Evolutionary conservation across 1,140 invertebrate genomes (phyloP), one percentile per base, ranked within the genome.

Genomic region (Protaetia brevitarsis): DNA sequence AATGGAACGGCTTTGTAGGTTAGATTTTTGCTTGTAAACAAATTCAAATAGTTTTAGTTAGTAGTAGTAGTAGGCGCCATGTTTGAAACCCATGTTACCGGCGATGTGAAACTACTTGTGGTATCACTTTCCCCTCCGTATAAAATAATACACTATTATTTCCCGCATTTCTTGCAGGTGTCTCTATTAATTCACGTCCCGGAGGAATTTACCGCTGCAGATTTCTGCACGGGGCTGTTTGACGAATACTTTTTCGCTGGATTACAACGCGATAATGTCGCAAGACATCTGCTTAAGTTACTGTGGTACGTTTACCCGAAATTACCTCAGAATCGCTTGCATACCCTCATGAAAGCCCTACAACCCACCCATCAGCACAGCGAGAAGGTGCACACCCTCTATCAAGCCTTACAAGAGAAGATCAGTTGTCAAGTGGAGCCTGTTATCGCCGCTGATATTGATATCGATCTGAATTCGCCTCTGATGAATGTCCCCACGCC

Each of bases 181-280:
- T 89, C 92, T 1, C 77, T 93, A 34, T 82, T 98, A 0, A 91
- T 97, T 70, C 89, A 92, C 57, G 89, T 97, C 83, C 85, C 88
- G 1, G 96, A 98, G 70, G 95, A 97, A 78, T 98, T 98, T 78
- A 83, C 89, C 67, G 89, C 91, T 3, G 94, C 97, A 82, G 95
- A 97, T 69, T 97, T 97, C 75, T 97, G 95, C 80, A 95, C 93
- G 1, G 93, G 94, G 0, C 87, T 98, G 13, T 97, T 98, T 83
- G 95, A 97, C 81, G 95, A 97, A 79, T 97, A 97, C 76, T 93
- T 98, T 70, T 93, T 95, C 78, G 91, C 94, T 45, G 92, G 92
- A 0, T 83, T 97, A 30, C 86, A 87, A 4, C 86, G 89, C 66
- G 95, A 97, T 76, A 97, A 96, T 84, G 94, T 97, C 0, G 91